Conservation (phyloP, 1,140 invertebrate species). For the Zaprionus ornatus region DNA sequence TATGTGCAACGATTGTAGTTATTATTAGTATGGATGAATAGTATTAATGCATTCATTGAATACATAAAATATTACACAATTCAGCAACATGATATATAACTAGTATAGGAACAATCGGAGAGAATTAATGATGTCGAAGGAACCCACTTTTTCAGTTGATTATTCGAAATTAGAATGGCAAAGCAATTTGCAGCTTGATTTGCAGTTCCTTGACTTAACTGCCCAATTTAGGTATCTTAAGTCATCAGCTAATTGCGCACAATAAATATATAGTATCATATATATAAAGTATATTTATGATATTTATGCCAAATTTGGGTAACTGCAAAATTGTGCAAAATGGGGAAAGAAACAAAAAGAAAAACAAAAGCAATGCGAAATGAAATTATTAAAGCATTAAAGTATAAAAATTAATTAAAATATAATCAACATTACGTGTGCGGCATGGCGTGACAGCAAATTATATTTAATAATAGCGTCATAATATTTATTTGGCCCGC, state of each 20-base stretch:
- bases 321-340: not conserved
- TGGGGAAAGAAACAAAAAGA: not conserved
- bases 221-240: not conserved
- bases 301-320: not conserved
- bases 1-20: too few relatives aligned
- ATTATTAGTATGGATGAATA: too few relatives aligned
- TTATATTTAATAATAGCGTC: constrained; percentile 76
- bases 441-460: constrained; percentile 73
- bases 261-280: not conserved
- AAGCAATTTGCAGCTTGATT: not conserved
- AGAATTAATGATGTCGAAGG: too few relatives aligned
- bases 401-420: constrained; percentile 76
- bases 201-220: not conserved
- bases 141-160: too few relatives aligned
- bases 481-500: constrained; percentile 66
- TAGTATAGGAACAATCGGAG: too few relatives aligned
- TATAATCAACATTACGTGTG: constrained; percentile 79
- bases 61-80: too few relatives aligned
- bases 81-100: too few relatives aligned
- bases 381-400: constrained; percentile 77
- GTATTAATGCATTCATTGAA: too few relatives aligned
- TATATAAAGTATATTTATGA: not conserved
- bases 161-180: not conserved
- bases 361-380: constrained; percentile 26
- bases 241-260: not conserved